phyloP scores from a whole-genome alignment of 2,797 vertebrate genomes.

The Xiphophorus birchmanni region DNA sequence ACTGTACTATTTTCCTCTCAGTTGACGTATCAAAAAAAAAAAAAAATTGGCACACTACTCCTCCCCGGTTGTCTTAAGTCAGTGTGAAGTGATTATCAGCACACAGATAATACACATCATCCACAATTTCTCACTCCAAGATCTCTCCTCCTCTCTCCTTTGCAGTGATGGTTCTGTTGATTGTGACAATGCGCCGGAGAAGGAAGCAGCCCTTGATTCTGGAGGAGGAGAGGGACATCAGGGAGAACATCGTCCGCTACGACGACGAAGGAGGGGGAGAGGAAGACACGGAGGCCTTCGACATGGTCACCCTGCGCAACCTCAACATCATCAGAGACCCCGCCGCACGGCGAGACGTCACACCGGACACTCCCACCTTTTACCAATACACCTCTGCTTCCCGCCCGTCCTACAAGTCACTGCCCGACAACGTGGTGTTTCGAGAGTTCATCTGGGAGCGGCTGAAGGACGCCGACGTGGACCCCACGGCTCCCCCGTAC shows the following conservation, averaged over 20 bases:
- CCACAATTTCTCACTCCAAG: slow-evolving; percentile 15
- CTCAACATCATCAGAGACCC: slow-evolving; percentile 90
- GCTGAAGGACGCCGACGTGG: slow-evolving; percentile 91
- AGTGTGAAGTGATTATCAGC: not conserved
- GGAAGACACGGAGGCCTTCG: slow-evolving; percentile 96
- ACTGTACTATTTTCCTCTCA: not conserved
- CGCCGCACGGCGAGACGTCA: slow-evolving; percentile 89
- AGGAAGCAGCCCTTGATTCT: slow-evolving; percentile 94
- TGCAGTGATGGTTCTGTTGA: slow-evolving; percentile 87
- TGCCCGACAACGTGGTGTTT: slow-evolving; percentile 93
- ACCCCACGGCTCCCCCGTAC: slow-evolving; percentile 91
- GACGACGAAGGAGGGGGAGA: slow-evolving; percentile 97
- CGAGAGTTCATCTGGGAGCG: slow-evolving; percentile 97
- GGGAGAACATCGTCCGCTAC: slow-evolving; percentile 95
- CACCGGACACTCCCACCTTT: slow-evolving; percentile 90
- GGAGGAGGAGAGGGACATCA: slow-evolving; percentile 92
- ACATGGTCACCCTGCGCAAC: slow-evolving; percentile 94
- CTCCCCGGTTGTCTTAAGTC: not conserved
- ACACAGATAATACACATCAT: not conserved
- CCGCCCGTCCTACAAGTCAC: slow-evolving; percentile 86
- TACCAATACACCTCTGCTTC: slow-evolving; percentile 84
- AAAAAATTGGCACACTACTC: not conserved
- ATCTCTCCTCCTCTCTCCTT: slow-evolving; percentile 20
- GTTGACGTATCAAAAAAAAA: not conserved
- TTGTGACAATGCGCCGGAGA: slow-evolving; percentile 89